phyloP scores from a whole-genome alignment of 2,113 vertebrate species.

The Microcebus lehilahytsara region DNA sequence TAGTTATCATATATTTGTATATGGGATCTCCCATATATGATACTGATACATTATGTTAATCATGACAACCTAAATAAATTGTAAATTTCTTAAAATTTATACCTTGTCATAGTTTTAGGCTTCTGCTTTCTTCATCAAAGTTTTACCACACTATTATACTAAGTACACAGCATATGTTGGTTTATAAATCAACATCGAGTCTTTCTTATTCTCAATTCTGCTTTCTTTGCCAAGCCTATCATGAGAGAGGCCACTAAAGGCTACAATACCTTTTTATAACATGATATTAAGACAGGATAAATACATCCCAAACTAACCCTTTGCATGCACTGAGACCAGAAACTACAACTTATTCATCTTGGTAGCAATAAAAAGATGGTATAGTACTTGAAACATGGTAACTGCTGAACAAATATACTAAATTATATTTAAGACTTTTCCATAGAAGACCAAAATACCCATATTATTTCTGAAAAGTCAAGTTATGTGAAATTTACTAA shows the following conservation, averaged over 20 bases:
- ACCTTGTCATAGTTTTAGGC: background rate
- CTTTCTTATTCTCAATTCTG: background rate
- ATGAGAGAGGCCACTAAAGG: background rate
- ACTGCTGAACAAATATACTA: background rate
- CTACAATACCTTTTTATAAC: background rate
- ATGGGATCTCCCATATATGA: background rate
- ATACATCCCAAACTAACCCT: background rate
- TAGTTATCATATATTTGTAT: background rate
- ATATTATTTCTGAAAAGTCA: slow-evolving; percentile 20
- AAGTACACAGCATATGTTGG: background rate
- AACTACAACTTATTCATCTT: background rate
- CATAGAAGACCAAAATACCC: background rate
- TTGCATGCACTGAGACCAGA: background rate
- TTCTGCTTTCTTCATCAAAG: background rate
- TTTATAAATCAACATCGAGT: background rate
- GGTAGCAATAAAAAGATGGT: background rate
- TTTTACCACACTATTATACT: background rate
- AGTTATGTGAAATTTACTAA: slow-evolving; percentile 21
- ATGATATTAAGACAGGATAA: background rate
- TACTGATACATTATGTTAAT: background rate
- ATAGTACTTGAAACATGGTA: background rate
- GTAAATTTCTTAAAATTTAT: slow-evolving; percentile 26
- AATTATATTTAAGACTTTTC: slow-evolving; percentile 6
- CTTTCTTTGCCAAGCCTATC: background rate
- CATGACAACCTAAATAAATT: background rate